A percentile compares a stretch with the other conserved stretches of the same genome.
These are phyloP conservation scores for Gobiocypris rarus DNA, from an alignment of 2,113 vertebrate species.

Conservation along the genomic window DNA sequence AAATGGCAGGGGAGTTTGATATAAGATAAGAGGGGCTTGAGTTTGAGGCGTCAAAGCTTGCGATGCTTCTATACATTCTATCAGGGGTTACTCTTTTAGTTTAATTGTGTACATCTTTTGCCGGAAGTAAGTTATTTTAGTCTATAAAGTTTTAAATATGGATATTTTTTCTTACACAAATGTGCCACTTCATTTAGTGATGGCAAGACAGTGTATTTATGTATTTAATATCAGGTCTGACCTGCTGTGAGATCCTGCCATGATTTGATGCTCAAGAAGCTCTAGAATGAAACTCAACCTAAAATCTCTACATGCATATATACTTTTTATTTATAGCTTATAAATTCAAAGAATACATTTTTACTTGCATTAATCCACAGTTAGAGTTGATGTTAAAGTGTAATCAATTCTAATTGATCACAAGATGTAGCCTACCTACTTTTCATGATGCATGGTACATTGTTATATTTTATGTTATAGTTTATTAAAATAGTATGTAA, in stretches of 20 bases:
- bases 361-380: background rate
- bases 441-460: background rate
- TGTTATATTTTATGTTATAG: background rate
- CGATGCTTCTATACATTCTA: no score
- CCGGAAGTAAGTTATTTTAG: no score
- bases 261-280: background rate
- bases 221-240: background rate
- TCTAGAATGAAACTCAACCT: background rate
- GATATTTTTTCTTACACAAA: no score
- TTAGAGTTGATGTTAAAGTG: background rate
- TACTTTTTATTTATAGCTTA: background rate
- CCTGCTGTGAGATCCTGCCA: background rate
- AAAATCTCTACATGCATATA: background rate
- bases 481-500: background rate
- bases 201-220: no score
- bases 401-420: background rate
- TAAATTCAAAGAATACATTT: background rate
- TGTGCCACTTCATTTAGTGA: background rate
- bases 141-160: no score
- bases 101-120: no score
- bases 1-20: no score
- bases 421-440: background rate
- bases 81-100: no score
- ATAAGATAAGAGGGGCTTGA: no score
- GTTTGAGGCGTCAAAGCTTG: no score